phyloP scores from a whole-genome alignment of 2,888 invertebrate genomes.

The Mythimna lalbum region DNA sequence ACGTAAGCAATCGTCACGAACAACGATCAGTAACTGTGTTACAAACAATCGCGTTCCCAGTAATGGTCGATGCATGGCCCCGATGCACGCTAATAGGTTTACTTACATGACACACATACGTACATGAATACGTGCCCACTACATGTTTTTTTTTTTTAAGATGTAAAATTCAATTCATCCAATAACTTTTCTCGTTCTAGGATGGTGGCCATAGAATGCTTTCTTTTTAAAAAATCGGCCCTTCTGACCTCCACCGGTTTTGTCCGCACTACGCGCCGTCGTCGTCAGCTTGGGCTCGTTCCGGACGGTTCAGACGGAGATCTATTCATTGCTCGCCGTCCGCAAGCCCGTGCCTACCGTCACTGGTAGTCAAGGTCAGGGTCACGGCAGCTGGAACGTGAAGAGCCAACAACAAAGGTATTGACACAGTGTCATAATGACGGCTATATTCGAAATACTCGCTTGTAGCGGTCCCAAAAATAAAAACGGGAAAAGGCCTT shows the following conservation, averaged over 20 bases:
- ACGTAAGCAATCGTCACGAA: slow-evolving; percentile 53
- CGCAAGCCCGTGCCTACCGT: no score
- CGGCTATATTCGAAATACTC: slow-evolving; percentile 4
- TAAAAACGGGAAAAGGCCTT: neutral
- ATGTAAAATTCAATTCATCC: no score
- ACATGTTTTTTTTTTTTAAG: slow-evolving; percentile 9
- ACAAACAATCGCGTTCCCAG: slow-evolving; percentile 78
- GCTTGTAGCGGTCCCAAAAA: slow-evolving; percentile 22
- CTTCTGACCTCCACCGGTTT: no score
- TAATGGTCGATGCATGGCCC: slow-evolving; percentile 75
- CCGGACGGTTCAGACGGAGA: no score
- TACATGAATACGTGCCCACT: slow-evolving; percentile 9
- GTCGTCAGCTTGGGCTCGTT: no score
- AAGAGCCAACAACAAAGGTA: slow-evolving; percentile 1
- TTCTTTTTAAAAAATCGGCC: no score
- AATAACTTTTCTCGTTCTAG: no score
- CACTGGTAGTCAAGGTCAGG: no score
- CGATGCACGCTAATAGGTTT: slow-evolving; percentile 78
- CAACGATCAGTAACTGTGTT: slow-evolving; percentile 59
- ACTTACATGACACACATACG: slow-evolving; percentile 65
- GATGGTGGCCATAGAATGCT: no score
- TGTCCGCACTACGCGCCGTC: no score
- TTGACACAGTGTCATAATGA: slow-evolving; percentile 34
- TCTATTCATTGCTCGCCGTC: no score
- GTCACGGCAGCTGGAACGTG: no score